Evolutionary conservation across 2,113 vertebrate species (phyloP), one percentile per base, ranked within the genome.

Genomic region (Zosterops japonicus): DNA sequence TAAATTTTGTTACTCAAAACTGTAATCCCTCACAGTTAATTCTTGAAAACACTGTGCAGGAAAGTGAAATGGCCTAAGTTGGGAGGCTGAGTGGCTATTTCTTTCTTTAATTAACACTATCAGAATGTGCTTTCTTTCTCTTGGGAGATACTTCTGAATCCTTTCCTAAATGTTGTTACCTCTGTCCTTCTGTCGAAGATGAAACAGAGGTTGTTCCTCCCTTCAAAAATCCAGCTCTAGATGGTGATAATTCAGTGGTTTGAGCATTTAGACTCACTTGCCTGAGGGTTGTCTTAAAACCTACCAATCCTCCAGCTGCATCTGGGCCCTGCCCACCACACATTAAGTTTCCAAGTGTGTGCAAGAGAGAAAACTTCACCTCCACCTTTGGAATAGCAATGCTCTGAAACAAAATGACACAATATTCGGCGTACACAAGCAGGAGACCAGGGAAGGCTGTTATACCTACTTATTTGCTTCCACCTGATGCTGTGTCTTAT

Each of bases 361-460:
- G 63, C 13, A n/a, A 93, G 82, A 88, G 85, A n/a, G 71, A 7
- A 94, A 46, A 61, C 21, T 87, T 91, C 59, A 61, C n/a, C 57
- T 57, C 36, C 46, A 18, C 46, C 44, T 83, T 83, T 95, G 75
- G 50, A 83, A 83, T 0, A 74, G 21, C 39, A 60, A 33, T 52
- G 12, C 4, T 69, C 33, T 89, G 49, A 69, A 83, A 65, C 13
- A 85, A 82, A 85, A 69, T 28, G 17, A 52, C 1, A 8, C 8
- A 61, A 61, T 24, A 36, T 53, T 57, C 6, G 2, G 24, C 41
- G 31, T 52, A 52, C 27, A 49, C 33, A 79, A 68, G 24, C 7
- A 65, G 55, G 50, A 1, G 3, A 41, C 9, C 44, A 83, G 8
- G 33, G 25, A 78, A 85, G 65, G 35, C 23, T 52, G 10, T 47